Conservation (phyloP, 1,140 invertebrate genomes). For the Kradibia gibbosae region DNA sequence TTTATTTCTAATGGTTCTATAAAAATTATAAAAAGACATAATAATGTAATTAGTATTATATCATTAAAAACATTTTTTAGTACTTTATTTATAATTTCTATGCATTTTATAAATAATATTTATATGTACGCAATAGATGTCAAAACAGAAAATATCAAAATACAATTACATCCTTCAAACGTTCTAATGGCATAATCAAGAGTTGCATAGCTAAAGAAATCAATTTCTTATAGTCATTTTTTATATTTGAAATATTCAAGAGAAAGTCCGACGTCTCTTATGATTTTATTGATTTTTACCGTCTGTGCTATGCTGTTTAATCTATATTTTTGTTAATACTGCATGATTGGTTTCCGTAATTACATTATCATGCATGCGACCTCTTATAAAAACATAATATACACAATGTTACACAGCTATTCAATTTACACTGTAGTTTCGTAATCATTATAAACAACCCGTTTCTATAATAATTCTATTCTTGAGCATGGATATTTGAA, state of each 20-base stretch:
- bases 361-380: not conserved
- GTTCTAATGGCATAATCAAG: slow-evolving; percentile 40
- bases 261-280: slow-evolving; percentile 28
- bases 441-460: no score
- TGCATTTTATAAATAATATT: no score
- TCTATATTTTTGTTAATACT: slow-evolving; percentile 16
- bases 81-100: no score
- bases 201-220: slow-evolving; percentile 32
- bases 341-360: not conserved
- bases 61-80: no score
- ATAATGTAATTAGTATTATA: no score
- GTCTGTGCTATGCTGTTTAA: not conserved
- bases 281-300: slow-evolving; percentile 27
- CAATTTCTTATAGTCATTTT: slow-evolving; percentile 31
- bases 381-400: not conserved
- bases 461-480: no score
- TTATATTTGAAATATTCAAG: slow-evolving; percentile 42
- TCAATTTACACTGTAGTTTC: not conserved
- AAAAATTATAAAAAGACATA: no score
- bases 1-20: no score
- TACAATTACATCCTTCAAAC: not conserved
- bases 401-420: not conserved
- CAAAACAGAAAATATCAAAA: not conserved
- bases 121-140: not conserved
- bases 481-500: no score